phyloP scores from a whole-genome alignment of 2,888 invertebrate species.

The Zaprionus bogoriensis region DNA sequence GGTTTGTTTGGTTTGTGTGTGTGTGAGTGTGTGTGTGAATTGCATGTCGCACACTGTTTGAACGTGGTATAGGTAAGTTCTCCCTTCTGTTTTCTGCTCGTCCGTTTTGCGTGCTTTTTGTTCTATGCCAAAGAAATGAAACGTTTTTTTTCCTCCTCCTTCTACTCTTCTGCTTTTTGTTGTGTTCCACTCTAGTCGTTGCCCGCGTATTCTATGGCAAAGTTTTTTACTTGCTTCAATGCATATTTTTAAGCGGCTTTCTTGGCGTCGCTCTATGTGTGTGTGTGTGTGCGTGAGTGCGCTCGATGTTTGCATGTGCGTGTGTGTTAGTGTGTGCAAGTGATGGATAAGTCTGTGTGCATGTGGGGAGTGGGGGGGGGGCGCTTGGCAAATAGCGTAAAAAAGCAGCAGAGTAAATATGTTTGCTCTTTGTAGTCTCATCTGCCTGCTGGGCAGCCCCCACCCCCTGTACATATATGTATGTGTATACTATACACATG shows the following conservation, averaged over 20 bases:
- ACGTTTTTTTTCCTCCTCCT: constrained; percentile 41
- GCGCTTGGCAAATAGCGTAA: constrained; percentile 56
- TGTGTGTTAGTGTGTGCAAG: constrained; percentile 17
- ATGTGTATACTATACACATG: no score
- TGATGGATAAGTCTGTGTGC: constrained; percentile 15
- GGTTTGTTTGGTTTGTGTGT: constrained; percentile 10
- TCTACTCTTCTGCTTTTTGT: constrained; percentile 9
- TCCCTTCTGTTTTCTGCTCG: constrained; percentile 55
- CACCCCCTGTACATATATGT: background rate
- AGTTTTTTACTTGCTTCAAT: constrained; percentile 57
- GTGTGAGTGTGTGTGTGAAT: constrained; percentile 33
- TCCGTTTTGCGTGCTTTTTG: constrained; percentile 60
- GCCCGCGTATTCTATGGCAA: constrained; percentile 43
- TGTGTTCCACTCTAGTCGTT: constrained; percentile 47
- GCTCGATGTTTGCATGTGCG: constrained; percentile 12
- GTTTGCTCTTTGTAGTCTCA: constrained; percentile 43
- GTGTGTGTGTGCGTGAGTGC: constrained; percentile 21
- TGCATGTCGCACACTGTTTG: constrained; percentile 69
- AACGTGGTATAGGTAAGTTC: constrained; percentile 77
- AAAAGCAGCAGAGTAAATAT: constrained; percentile 18
- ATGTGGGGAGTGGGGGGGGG: background rate
- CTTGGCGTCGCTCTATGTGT: constrained; percentile 65
- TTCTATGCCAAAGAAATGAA: constrained; percentile 65
- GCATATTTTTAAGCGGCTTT: constrained; percentile 76
- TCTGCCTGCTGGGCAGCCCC: constrained; percentile 1